Conservation (phyloP, 1,140 invertebrate species). For the Nephila pilipes region DNA sequence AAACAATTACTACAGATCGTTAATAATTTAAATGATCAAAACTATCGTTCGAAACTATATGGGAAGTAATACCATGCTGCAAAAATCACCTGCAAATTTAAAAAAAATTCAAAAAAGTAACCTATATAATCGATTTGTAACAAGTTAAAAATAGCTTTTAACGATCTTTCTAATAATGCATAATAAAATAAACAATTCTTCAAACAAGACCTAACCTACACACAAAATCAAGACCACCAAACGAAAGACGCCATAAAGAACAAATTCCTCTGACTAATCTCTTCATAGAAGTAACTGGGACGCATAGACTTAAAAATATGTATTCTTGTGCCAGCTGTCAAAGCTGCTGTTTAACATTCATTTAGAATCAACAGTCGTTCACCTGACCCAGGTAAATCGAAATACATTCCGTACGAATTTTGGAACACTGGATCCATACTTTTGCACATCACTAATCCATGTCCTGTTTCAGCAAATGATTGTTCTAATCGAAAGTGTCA, state of each 20-base stretch:
- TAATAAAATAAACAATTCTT: too few relatives aligned
- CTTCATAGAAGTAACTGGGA: not conserved
- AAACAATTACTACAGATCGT: too few relatives aligned
- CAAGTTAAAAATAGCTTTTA: too few relatives aligned
- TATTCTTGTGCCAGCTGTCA: slow-evolving; percentile 24
- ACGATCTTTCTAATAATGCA: too few relatives aligned
- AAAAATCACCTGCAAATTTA: too few relatives aligned
- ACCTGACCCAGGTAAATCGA: slow-evolving; percentile 33
- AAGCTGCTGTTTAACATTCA: not conserved
- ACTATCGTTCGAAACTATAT: too few relatives aligned
- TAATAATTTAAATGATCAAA: too few relatives aligned
- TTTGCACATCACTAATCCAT: slow-evolving; percentile 5
- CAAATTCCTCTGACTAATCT: not conserved
- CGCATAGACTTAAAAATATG: slow-evolving; percentile 13
- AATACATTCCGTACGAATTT: not conserved
- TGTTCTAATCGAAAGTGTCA: not conserved
- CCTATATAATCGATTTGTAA: too few relatives aligned
- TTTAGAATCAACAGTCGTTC: slow-evolving; percentile 26
- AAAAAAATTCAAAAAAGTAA: too few relatives aligned
- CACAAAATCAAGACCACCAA: not conserved
- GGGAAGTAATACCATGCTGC: too few relatives aligned
- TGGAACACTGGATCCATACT: not conserved
- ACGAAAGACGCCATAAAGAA: not conserved
- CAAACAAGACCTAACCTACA: too few relatives aligned
- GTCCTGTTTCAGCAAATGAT: not conserved